phyloP scores from a whole-genome alignment of 1,140 invertebrate species.

The Halesus radiatus region DNA sequence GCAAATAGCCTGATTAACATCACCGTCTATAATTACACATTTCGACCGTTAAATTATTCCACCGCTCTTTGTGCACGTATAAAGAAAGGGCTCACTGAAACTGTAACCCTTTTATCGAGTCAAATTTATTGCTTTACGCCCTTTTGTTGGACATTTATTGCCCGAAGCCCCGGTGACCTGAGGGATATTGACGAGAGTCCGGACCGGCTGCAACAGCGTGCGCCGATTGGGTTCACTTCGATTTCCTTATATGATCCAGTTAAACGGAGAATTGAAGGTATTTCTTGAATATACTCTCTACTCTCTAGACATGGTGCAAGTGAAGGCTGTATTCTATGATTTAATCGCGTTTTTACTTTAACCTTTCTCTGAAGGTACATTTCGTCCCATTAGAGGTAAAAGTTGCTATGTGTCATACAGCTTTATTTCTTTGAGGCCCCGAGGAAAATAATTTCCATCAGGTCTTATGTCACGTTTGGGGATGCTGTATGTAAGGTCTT shows the following conservation, averaged over 20 bases:
- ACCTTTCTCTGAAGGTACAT: too few species aligned
- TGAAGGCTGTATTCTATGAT: too few species aligned
- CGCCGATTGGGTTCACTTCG: not conserved
- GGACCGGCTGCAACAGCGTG: not conserved
- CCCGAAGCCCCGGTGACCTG: not conserved
- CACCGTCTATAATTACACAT: constrained; percentile 37
- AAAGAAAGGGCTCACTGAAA: constrained; percentile 17
- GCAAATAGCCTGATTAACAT: constrained; percentile 31
- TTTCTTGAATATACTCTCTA: too few species aligned
- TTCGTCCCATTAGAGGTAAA: too few species aligned
- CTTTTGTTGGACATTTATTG: constrained; percentile 35
- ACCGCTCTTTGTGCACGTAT: constrained; percentile 16
- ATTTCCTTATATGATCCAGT: not conserved
- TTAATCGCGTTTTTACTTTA: too few species aligned
- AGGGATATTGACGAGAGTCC: not conserved
- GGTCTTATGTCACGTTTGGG: too few species aligned
- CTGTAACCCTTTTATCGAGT: constrained; percentile 35
- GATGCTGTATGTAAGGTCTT: too few species aligned
- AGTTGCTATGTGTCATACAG: too few species aligned
- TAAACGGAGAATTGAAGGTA: too few species aligned
- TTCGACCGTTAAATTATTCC: constrained; percentile 38
- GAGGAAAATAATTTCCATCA: too few species aligned
- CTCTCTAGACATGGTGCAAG: too few species aligned
- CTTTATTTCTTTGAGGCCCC: too few species aligned
- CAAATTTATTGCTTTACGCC: constrained; percentile 50